Evolutionary conservation across 92 coral and sea anemone genomes (phyloP).

Genomic region (Epizoanthus stellaris): DNA sequence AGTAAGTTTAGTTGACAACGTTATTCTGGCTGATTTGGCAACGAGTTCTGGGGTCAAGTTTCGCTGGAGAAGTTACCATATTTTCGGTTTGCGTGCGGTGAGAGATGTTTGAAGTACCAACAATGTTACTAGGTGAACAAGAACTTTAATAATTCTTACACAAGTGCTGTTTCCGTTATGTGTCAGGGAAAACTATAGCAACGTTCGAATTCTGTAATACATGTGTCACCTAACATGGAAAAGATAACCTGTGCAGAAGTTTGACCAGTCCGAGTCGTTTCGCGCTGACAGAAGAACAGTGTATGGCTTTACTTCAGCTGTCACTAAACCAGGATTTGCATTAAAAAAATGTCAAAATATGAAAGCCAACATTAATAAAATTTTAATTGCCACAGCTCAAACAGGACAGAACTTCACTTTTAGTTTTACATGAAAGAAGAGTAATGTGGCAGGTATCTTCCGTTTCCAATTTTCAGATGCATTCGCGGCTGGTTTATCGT

Average conservation of each 20-base stretch:
- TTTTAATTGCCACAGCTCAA: background rate
- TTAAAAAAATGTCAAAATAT: background rate
- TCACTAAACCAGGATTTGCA: background rate
- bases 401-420: background rate
- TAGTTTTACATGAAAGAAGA: background rate
- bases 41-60: too few species aligned
- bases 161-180: too few species aligned
- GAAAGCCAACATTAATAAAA: background rate
- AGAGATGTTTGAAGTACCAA: too few species aligned
- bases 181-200: too few species aligned
- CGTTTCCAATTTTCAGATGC: background rate
- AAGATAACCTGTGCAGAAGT: background rate
- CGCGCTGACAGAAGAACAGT: background rate
- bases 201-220: too few species aligned
- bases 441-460: slow-evolving; percentile 2
- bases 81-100: background rate
- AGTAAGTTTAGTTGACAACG: slow-evolving; percentile 3
- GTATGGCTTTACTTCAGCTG: background rate
- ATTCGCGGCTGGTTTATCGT: background rate
- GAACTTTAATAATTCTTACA: too few species aligned
- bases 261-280: background rate
- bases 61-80: too few species aligned
- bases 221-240: background rate
- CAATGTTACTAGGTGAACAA: too few species aligned
- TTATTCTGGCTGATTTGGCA: background rate